These are phyloP conservation scores for Crotalus tigris DNA, from an alignment of 2,113 vertebrate species.

Conservation along the genomic window DNA sequence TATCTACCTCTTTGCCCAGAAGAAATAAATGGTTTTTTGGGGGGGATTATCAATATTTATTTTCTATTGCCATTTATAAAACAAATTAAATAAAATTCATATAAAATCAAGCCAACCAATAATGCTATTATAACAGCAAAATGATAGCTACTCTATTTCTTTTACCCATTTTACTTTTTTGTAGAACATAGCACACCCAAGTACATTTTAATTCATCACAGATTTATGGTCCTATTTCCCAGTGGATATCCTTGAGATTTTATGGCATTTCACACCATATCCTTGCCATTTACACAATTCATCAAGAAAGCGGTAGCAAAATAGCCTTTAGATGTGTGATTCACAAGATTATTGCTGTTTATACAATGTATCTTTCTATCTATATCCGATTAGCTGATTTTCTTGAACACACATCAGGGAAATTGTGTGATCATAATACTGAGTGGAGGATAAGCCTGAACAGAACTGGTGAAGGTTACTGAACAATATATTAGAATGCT, in stretches of 20 bases:
- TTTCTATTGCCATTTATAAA: constrained; percentile 10
- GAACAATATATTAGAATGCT: constrained; percentile 3
- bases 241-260: constrained; percentile 30
- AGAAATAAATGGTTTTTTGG: neutral
- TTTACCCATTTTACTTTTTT: constrained; percentile 12
- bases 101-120: constrained; percentile 11
- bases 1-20: neutral
- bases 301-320: constrained; percentile 42
- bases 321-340: constrained; percentile 26
- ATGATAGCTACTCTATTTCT: neutral
- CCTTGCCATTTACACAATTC: constrained; percentile 27
- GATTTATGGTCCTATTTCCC: constrained; percentile 32
- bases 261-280: constrained; percentile 20
- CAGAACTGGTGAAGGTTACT: constrained; percentile 4
- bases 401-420: constrained; percentile 24
- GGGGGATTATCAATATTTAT: neutral
- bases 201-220: constrained; percentile 12
- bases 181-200: neutral
- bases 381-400: constrained; percentile 32
- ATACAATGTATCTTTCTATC: constrained; percentile 37
- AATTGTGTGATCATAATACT: neutral
- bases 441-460: neutral
- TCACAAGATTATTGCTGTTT: constrained; percentile 32
- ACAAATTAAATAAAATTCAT: constrained; percentile 8
- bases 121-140: neutral